Conservation (phyloP, 2,888 invertebrate genomes). For the Xestia ashworthii region DNA sequence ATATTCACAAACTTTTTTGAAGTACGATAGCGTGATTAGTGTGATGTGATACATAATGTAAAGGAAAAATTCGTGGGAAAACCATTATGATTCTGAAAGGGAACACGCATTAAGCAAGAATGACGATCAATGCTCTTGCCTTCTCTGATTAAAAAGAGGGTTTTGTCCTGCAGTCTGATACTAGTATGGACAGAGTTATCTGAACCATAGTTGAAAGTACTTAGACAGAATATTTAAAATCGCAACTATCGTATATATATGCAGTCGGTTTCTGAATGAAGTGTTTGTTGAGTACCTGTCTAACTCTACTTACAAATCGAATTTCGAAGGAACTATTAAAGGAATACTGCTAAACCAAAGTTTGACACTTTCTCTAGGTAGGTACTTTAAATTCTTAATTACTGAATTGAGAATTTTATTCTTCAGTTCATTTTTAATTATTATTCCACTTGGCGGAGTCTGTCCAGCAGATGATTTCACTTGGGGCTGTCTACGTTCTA, state of each 20-base stretch:
- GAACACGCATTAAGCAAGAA: background rate
- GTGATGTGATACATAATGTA: no score
- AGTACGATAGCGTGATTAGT: no score
- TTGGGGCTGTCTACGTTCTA: background rate
- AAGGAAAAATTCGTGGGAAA: background rate
- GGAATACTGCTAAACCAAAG: background rate
- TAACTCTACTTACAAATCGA: no score
- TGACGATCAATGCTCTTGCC: background rate
- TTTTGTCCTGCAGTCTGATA: background rate
- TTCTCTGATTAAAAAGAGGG: background rate
- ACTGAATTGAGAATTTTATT: no score
- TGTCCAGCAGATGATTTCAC: no score
- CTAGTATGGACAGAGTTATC: background rate
- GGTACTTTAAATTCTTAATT: no score
- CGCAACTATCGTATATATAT: no score
- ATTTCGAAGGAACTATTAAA: background rate
- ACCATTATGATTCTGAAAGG: background rate
- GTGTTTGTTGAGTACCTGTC: no score
- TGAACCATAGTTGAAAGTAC: background rate
- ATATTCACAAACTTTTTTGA: no score
- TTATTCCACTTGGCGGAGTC: no score
- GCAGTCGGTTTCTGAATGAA: no score
- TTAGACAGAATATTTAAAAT: background rate
- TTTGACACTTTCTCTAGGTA: background rate
- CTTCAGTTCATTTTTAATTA: no score